Evolutionary conservation across 2,888 invertebrate species (phyloP), one percentile per base, ranked within the genome.

Genomic region (Scaptomyza caliginosa): DNA sequence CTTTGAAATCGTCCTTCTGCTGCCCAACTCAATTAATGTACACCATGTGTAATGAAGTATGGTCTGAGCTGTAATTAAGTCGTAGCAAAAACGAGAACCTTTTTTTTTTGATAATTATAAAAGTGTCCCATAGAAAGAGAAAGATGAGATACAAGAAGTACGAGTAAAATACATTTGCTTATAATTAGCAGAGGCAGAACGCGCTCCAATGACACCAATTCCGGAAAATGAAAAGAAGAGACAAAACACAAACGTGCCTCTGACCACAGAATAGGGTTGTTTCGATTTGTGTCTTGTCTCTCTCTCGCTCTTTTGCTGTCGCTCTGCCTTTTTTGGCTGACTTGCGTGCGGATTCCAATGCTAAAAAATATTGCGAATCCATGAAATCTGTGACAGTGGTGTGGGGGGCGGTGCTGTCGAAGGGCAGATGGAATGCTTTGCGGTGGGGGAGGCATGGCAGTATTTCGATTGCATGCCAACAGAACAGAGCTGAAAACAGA

Each of bases 121-220:
- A 49, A 67, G 26, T 32, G 42, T 30, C n/a, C n/a, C 21, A 34
- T n/a, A 34, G 34, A 46, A 48, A 28, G 30, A 28, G 19, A 52
- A 51, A 38, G 36, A 39, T 40, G 46, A 51, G 40, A 58, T 3
- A 34, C 50, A 52, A 65, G 42, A 45, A 8, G 10, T 10, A 59
- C 56, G 58, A 32, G 42, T 24, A 67, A 63, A 67, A 34, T 28
- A 52, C 45, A 70, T 62, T 67, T 64, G 68, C 77, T 73, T 82
- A 76, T 81, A 89, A 89, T 89, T 88, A 86, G 76, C 64, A 60
- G 71, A 51, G 60, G 55, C 78, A 86, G 76, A 74, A 79, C 69
- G 77, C 87, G 86, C 80, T 88, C 89, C 77, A 88, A 88, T 89
- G 88, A 89, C 89, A 89, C 87, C 82, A 73, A 88, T 89, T 86